Base-by-base conservation (phyloP, 2,888 invertebrate species). In the Elaeidobius kamerunicus region DNA sequence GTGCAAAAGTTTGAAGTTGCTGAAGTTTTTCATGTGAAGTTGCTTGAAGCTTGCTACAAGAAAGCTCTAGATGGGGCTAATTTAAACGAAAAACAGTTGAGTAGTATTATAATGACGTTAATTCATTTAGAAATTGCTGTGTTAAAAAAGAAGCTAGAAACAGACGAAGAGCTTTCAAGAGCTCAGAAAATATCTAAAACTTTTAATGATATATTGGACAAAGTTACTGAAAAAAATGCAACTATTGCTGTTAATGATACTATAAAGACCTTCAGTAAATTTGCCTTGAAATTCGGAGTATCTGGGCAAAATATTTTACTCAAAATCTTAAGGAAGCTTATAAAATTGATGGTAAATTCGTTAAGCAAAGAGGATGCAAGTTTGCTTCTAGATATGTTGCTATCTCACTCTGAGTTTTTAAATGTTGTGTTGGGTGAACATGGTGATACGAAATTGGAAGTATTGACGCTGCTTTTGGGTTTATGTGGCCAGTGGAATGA, bases 401-500 rank as follows among this genome's bases (percentile, higher is more conserved):
- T 81, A 3, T 82, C 85, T 0, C 89, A 91, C 73, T 89, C 90
- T 0, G 84, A 86, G 64, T 89, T 89, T 68, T 71, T 85, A 40
- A 84, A 85, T 59, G 78, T 85, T 4, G 79, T 88, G 70, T 68
- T 89, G 14, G 81, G 53, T 79, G 82, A 77, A 80, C 79, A 6
- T 15, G 51, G 41, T 28, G 60, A 56, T 5, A 52, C 58, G 17
- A 61, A 65, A 44, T 20, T 54, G 28, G 77, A 82, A 63, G 69
- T 90, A 28, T 68, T 88, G 28, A 79, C 83, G 63, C 75, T 91
- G 47, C 68, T 91, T 19, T 77, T 79, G 58, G 74, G 75, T 6
- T 69, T 92, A 55, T 79, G 84, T 20, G 71, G 76, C 20, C 81
- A 80, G 60, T 84, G 85, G 67, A 79, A 81, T 27, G 73, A 78